Evolutionary conservation across 2,888 invertebrate genomes (phyloP), one percentile per base, ranked within the genome.

Genomic region (Hirtodrosophila cameraria): DNA sequence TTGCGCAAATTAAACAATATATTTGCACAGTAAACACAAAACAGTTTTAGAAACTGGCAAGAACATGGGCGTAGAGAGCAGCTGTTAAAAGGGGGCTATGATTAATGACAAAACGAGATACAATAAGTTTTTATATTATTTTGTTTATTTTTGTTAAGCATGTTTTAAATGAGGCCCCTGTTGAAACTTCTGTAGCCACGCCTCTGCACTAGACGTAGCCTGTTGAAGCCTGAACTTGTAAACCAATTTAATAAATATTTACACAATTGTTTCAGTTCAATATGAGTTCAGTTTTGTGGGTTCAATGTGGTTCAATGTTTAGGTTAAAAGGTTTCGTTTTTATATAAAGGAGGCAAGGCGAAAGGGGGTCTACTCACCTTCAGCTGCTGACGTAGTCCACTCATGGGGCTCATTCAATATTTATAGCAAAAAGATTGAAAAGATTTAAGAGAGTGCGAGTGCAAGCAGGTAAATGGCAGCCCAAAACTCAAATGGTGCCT

Each of bases 291-390:
- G 35, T 18, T 45, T 41, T 27, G 38, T 12, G 36, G 49, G 46
- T 57, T 57, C 43, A 61, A 41, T 41, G 45, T 13, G 57, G 31
- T 36, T 36, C 27, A n/a, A n/a, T n/a, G n/a, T n/a, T n/a, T n/a
- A 41, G 54, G 39, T 35, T 35, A 9, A 12, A 25, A 13, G 52
- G 27, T 16, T 46, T 42, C 12, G 25, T 25, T 30, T 20, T 9
- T 54, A 12, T 27, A 12, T n/a, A 43, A 61, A 39, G 42, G 48
- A n/a, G 35, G 38, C 12, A n/a, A n/a, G n/a, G n/a, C n/a, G n/a
- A n/a, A n/a, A n/a, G n/a, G n/a, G n/a, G n/a, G n/a, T n/a, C n/a
- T 62, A 82, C 88, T 87, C 71, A 90, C 90, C 90, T 90, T 90
- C 20, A 90, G 83, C 77, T 90, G 90, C 62, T 90, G 89, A 60